Percentiles rank a stretch among this genome's conserved stretches.
These are phyloP conservation scores for Nowickia ferox DNA, from an alignment of 2,888 invertebrate species.

Conservation along the genomic window DNA sequence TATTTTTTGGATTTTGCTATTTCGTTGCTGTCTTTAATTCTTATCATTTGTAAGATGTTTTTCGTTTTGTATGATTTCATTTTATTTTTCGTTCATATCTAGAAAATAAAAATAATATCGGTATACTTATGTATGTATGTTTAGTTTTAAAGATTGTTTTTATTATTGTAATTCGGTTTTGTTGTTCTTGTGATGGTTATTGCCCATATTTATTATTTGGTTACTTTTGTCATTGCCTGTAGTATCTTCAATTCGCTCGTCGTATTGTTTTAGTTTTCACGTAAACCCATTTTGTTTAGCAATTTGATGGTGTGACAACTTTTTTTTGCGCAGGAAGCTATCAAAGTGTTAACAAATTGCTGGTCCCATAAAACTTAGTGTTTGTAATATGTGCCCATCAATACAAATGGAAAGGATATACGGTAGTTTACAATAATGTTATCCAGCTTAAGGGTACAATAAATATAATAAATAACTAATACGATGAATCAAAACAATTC, in stretches of 20 bases:
- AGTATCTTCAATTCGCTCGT: constrained; percentile 69
- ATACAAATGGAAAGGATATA: not conserved
- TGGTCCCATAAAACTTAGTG: constrained; percentile 34
- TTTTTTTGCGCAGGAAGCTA: constrained; percentile 78
- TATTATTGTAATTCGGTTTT: constrained; percentile 46
- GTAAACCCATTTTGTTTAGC: constrained; percentile 51
- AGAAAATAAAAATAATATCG: constrained; percentile 59
- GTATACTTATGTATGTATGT: constrained; percentile 64
- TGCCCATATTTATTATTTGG: constrained; percentile 47
- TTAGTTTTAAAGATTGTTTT: constrained; percentile 55
- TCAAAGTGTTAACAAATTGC: constrained; percentile 80
- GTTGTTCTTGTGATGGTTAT: constrained; percentile 40
- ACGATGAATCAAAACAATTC: too few species aligned
- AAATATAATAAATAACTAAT: too few species aligned
- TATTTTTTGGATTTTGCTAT: constrained; percentile 28
- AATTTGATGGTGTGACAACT: constrained; percentile 77
- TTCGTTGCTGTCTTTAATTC: constrained; percentile 5
- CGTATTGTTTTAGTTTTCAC: constrained; percentile 44
- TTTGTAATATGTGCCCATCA: not conserved
- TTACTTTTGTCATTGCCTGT: constrained; percentile 12
- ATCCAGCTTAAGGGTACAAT: not conserved
- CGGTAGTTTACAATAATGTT: not conserved
- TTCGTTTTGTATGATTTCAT: constrained; percentile 36
- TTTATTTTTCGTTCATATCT: constrained; percentile 34
- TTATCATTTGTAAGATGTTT: constrained; percentile 40